These are phyloP conservation scores for Caenorhabditis tropicalis DNA, from an alignment of 1,140 invertebrate species.

Conservation along the genomic window DNA sequence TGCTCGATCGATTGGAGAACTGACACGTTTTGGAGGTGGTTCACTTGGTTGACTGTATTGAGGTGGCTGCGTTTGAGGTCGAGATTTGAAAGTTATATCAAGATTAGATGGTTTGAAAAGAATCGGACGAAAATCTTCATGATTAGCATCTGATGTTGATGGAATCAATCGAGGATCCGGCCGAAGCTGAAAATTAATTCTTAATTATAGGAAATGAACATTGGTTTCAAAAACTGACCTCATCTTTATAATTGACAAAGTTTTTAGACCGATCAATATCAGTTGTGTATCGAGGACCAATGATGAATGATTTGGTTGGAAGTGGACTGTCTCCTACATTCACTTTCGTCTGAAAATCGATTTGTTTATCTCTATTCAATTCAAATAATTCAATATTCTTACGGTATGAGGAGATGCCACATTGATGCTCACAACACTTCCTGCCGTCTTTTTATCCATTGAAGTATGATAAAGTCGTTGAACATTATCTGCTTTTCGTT, in stretches of 20 bases:
- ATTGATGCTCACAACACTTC: slow-evolving; percentile 34
- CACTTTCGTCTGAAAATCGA: slow-evolving; percentile 12
- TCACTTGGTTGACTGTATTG: slow-evolving; percentile 40
- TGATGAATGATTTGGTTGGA: slow-evolving; percentile 15
- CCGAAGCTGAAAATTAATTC: neutral
- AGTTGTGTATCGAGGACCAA: slow-evolving; percentile 18
- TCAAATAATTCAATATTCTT: neutral
- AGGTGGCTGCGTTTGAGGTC: neutral
- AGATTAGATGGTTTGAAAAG: slow-evolving; percentile 35
- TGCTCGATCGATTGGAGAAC: slow-evolving; percentile 11
- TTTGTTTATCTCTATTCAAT: neutral
- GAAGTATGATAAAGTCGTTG: slow-evolving; percentile 12
- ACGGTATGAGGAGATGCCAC: slow-evolving; percentile 33
- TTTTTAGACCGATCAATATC: slow-evolving; percentile 20
- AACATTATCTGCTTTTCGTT: slow-evolving; percentile 30
- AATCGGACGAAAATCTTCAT: slow-evolving; percentile 30
- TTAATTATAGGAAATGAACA: neutral
- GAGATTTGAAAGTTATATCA: neutral
- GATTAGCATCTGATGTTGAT: slow-evolving; percentile 24
- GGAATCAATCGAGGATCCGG: neutral
- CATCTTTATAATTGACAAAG: slow-evolving; percentile 31
- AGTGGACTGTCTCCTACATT: slow-evolving; percentile 22
- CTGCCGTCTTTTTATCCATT: slow-evolving; percentile 23
- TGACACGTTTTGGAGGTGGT: slow-evolving; percentile 19
- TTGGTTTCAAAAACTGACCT: neutral